phyloP scores from a whole-genome alignment of 1,140 invertebrate genomes.

The Acromyrmex echinatior region DNA sequence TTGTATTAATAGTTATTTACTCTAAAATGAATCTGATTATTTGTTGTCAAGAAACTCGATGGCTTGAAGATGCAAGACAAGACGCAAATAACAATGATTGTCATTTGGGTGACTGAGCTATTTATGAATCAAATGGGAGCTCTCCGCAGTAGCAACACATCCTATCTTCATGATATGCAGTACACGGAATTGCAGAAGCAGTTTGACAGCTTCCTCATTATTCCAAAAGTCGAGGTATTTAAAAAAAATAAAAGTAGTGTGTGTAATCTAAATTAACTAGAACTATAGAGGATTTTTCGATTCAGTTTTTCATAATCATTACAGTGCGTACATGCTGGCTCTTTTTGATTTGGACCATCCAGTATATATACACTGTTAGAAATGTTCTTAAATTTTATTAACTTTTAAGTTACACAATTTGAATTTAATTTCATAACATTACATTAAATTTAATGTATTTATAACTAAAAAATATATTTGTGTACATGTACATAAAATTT shows the following conservation, averaged over 20 bases:
- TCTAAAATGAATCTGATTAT: conserved; percentile 63
- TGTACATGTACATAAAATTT: too few species aligned
- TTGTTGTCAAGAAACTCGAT: conserved; percentile 86
- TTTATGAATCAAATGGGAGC: conserved; percentile 95
- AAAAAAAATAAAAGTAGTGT: conserved; percentile 9
- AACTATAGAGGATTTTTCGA: too few species aligned
- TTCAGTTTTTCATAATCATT: too few species aligned
- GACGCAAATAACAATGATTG: conserved; percentile 96
- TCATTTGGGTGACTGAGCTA: conserved; percentile 97
- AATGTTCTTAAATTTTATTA: too few species aligned
- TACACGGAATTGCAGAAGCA: conserved; percentile 92
- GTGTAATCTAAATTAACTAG: too few species aligned
- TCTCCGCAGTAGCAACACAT: conserved; percentile 87
- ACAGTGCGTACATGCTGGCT: too few species aligned
- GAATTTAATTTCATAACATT: too few species aligned
- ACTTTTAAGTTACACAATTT: too few species aligned
- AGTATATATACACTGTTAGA: too few species aligned
- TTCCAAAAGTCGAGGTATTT: conserved; percentile 88
- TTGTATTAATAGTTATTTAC: background rate
- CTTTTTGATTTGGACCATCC: too few species aligned
- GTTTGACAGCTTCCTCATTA: conserved; percentile 91
- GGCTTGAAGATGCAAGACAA: conserved; percentile 89
- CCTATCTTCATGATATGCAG: conserved; percentile 81
- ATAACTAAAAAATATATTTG: too few species aligned
- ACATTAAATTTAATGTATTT: too few species aligned